These are phyloP conservation scores for Kryptolebias ocellatus DNA, from an alignment of 2,797 vertebrate species.

Conservation along the genomic window DNA sequence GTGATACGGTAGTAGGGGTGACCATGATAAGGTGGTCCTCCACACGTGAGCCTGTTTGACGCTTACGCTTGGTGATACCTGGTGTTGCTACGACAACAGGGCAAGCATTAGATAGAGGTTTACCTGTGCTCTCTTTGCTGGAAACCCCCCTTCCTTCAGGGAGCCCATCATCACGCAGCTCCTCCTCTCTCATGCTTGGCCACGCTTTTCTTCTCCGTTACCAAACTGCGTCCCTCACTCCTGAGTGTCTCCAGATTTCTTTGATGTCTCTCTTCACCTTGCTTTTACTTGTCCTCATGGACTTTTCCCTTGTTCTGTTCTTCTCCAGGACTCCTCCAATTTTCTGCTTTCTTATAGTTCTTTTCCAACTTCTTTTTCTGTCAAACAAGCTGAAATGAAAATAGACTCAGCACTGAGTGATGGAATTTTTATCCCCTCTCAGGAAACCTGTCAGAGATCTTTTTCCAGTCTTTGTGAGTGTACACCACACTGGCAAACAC, in stretches of 20 bases:
- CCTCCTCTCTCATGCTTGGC: slow-evolving; percentile 87
- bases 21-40: slow-evolving; percentile 45
- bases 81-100: slow-evolving; percentile 76
- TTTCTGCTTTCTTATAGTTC: slow-evolving; percentile 31
- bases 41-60: slow-evolving; percentile 67
- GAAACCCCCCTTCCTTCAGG: slow-evolving; percentile 82
- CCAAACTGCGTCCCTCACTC: slow-evolving; percentile 18
- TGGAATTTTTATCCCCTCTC: slow-evolving; percentile 33
- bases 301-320: slow-evolving; percentile 8
- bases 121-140: slow-evolving; percentile 81
- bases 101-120: slow-evolving; percentile 79
- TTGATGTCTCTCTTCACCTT: slow-evolving; percentile 18
- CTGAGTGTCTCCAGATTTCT: slow-evolving; percentile 17
- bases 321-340: slow-evolving; percentile 31
- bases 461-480: slow-evolving; percentile 31
- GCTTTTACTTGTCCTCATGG: slow-evolving; percentile 5
- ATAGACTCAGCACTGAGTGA: slow-evolving; percentile 1
- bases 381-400: slow-evolving; percentile 17
- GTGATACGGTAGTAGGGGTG: slow-evolving; percentile 20
- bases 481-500: slow-evolving; percentile 21
- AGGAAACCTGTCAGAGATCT: slow-evolving; percentile 21
- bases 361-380: slow-evolving; percentile 17
- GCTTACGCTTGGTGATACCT: slow-evolving; percentile 73
- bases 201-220: slow-evolving; percentile 42
- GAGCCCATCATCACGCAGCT: slow-evolving; percentile 77